phyloP scores from a whole-genome alignment of 2,113 vertebrate genomes.

The Hydrochoerus hydrochaeris region DNA sequence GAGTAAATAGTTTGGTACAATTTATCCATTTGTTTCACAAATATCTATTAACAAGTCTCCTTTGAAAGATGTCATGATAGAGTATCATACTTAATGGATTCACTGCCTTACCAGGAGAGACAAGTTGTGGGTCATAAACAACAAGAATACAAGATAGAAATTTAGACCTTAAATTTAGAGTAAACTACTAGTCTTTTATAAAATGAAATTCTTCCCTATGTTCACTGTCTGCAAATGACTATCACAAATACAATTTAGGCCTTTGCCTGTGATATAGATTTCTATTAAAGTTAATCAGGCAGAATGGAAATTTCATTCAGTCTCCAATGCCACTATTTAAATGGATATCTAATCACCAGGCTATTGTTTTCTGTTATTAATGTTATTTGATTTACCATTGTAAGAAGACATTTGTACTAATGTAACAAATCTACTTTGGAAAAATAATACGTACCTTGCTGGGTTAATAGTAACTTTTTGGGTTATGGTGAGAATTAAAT shows the following conservation, averaged over 20 bases:
- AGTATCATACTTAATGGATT: conserved; percentile 25
- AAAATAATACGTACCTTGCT: conserved; percentile 50
- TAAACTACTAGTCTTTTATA: conserved; percentile 18
- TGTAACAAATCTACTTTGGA: conserved; percentile 38
- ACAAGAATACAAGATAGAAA: conserved; percentile 34
- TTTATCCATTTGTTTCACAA: conserved; percentile 19
- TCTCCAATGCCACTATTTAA: neutral
- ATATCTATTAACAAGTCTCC: conserved; percentile 33
- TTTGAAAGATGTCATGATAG: conserved; percentile 31
- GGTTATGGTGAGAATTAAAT: conserved; percentile 53
- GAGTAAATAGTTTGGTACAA: conserved; percentile 4
- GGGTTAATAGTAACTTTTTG: conserved; percentile 54
- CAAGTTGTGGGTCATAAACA: neutral
- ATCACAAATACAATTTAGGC: neutral
- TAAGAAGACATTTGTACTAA: conserved; percentile 53
- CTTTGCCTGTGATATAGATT: neutral
- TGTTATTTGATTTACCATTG: conserved; percentile 53
- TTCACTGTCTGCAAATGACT: conserved; percentile 34
- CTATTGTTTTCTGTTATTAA: conserved; percentile 62
- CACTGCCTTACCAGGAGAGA: conserved; percentile 29
- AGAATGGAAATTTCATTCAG: conserved; percentile 55
- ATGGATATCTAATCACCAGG: conserved; percentile 4
- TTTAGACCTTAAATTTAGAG: neutral
- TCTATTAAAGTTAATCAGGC: conserved; percentile 56
- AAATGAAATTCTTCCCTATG: neutral